Conservation (phyloP, 2,113 vertebrate genomes). For the Naja naja region DNA sequence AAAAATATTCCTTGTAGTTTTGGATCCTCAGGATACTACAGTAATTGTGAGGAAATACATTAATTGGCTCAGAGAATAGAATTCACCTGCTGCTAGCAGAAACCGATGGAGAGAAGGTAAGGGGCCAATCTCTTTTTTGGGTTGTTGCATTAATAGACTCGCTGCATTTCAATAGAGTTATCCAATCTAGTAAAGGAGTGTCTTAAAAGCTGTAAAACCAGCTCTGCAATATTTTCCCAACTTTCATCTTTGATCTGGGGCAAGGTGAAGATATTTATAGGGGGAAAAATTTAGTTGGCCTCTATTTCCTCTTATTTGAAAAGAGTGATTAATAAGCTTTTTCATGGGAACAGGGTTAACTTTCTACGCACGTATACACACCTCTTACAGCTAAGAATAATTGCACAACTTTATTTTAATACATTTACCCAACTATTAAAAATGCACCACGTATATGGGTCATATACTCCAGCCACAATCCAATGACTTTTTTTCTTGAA, state of each 20-base stretch:
- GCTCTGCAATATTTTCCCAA: background rate
- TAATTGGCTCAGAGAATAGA: background rate
- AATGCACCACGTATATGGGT: background rate
- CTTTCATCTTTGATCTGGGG: background rate
- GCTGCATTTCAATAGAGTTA: background rate
- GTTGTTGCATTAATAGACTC: background rate
- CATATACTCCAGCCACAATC: background rate
- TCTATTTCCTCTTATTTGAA: background rate
- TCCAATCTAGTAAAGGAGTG: background rate
- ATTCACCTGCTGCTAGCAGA: background rate
- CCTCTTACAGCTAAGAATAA: background rate
- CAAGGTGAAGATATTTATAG: background rate
- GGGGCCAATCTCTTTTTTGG: background rate
- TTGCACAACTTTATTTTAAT: background rate
- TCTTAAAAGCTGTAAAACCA: background rate
- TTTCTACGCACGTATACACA: background rate
- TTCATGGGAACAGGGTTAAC: background rate
- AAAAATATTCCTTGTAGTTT: background rate
- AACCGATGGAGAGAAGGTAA: background rate
- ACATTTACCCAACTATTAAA: background rate
- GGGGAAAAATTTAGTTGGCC: background rate
- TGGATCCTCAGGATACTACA: background rate
- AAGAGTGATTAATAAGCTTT: background rate
- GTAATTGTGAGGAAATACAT: background rate
- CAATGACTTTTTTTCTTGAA: background rate